These are phyloP conservation scores for Halocaridina rubra DNA, from an alignment of 2,888 invertebrate species.

Conservation along the genomic window DNA sequence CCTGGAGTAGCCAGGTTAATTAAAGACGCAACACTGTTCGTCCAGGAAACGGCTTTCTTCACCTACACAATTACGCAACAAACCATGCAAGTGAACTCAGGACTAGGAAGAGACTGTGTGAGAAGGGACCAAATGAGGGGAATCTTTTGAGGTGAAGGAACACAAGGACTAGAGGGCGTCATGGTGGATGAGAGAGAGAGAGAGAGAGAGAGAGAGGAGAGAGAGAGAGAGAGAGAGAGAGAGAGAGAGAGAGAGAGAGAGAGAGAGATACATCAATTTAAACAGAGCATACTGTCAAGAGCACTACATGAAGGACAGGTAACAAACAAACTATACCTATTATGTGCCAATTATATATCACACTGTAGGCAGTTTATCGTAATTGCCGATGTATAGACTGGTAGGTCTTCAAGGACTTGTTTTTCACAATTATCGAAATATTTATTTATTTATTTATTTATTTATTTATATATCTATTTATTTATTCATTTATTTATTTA, in stretches of 20 bases:
- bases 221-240: conserved; percentile 23
- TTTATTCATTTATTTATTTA: no score
- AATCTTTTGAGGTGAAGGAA: background rate
- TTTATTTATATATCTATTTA: no score
- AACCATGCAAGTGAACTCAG: background rate
- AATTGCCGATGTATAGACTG: no score
- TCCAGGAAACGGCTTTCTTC: background rate
- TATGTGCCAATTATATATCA: no score
- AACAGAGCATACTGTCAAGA: background rate
- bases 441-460: no score
- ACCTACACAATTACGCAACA: background rate
- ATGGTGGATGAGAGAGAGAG: background rate
- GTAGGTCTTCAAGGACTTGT: no score
- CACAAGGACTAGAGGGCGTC: background rate
- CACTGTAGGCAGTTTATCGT: no score
- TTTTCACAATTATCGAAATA: no score
- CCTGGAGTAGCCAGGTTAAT: background rate
- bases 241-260: background rate
- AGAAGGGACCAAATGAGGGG: background rate
- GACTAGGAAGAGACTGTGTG: background rate
- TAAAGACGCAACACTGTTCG: background rate
- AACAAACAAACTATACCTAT: no score
- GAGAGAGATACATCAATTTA: background rate
- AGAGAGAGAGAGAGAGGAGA: conserved; percentile 23
- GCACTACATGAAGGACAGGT: no score